Conservation (phyloP, 2,113 vertebrate genomes). For the Xyrauchen texanus region DNA sequence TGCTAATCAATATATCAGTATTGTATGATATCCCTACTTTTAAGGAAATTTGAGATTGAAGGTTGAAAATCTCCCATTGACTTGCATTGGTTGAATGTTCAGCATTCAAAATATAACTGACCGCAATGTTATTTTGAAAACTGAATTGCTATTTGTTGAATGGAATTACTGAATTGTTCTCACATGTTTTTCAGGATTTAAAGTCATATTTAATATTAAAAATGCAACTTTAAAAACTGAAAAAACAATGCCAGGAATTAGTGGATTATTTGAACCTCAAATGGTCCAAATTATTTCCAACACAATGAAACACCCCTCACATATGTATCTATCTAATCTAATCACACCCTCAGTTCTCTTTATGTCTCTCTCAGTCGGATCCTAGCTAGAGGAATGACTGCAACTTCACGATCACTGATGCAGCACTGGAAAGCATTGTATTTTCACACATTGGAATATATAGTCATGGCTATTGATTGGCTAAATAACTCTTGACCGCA, state of each 20-base stretch:
- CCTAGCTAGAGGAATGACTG: not conserved
- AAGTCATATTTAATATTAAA: too few relatives aligned
- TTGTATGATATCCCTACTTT: too few relatives aligned
- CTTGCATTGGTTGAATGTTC: too few relatives aligned
- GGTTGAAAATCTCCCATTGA: too few relatives aligned
- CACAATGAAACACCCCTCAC: not conserved
- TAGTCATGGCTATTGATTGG: slow-evolving; percentile 23
- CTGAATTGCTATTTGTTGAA: too few relatives aligned
- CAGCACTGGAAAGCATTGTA: not conserved
- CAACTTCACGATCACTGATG: not conserved
- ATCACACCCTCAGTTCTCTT: not conserved
- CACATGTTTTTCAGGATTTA: too few relatives aligned
- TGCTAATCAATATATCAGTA: too few relatives aligned
- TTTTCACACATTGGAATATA: not conserved
- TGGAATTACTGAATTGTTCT: too few relatives aligned
- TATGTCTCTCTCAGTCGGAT: not conserved
- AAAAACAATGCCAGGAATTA: not conserved
- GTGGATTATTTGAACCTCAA: not conserved
- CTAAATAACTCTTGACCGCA: slow-evolving; percentile 25
- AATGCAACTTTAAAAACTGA: not conserved
- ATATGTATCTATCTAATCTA: not conserved
- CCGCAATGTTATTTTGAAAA: too few relatives aligned
- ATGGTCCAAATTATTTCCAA: not conserved
- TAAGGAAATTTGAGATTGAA: too few relatives aligned
- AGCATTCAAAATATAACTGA: too few relatives aligned